Conservation (phyloP, 2,113 vertebrate genomes). For the Struthidea cinerea region DNA sequence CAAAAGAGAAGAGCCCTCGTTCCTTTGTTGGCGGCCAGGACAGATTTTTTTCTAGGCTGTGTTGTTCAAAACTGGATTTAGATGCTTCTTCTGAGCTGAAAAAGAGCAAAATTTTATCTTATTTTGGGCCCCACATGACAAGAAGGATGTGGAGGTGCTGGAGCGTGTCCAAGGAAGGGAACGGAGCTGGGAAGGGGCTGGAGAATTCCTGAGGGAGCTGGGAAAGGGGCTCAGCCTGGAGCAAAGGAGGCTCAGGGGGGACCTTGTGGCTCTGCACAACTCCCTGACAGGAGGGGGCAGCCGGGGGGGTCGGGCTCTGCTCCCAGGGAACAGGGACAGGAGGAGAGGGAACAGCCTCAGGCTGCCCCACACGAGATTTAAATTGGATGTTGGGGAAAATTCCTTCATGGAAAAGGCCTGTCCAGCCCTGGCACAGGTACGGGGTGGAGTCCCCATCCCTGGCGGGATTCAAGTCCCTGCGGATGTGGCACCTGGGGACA, state of each 20-base stretch:
- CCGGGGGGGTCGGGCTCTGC: background rate
- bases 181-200: background rate
- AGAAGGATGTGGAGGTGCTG: background rate
- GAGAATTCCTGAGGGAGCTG: background rate
- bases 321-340: background rate
- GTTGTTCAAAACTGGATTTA: background rate
- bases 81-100: background rate
- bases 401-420: background rate
- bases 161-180: rapidly evolving
- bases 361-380: background rate
- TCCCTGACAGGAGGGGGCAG: background rate
- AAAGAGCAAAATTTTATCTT: background rate
- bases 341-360: background rate
- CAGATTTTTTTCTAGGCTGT: background rate
- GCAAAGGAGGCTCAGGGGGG: background rate
- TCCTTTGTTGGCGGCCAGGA: background rate
- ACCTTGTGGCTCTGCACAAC: background rate
- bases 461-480: background rate
- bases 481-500: background rate
- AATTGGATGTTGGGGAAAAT: background rate
- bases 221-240: background rate
- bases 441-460: background rate
- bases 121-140: rapidly evolving
- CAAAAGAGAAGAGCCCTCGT: background rate
- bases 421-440: background rate